Conservation (phyloP, 2,797 vertebrate genomes). For the Aphelocoma californica region DNA sequence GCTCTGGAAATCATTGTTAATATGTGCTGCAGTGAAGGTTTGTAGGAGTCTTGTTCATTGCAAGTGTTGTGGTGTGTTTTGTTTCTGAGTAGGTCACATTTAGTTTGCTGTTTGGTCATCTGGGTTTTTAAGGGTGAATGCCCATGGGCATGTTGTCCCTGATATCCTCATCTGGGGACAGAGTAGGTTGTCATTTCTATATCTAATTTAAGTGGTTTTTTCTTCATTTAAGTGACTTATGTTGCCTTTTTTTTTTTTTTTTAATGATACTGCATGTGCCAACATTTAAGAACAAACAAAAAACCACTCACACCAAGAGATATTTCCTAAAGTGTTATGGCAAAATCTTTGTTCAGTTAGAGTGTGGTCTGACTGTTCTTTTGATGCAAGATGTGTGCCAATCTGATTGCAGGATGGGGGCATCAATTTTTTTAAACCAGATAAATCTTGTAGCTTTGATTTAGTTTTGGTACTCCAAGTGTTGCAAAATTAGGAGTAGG, state of each 20-base stretch:
- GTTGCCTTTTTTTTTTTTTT: not conserved
- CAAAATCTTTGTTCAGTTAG: not conserved
- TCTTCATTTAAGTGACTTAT: not conserved
- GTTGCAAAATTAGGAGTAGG: not conserved
- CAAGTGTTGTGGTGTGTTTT: not conserved
- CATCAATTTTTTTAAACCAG: not conserved
- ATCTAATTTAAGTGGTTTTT: not conserved
- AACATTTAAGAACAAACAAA: not conserved
- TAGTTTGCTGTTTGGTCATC: not conserved
- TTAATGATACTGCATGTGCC: not conserved
- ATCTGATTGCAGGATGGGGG: not conserved
- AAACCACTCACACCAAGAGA: rapidly evolving
- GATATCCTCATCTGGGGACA: not conserved
- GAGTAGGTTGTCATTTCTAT: not conserved
- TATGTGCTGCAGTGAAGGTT: slow-evolving; percentile 97
- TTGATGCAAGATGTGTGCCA: not conserved
- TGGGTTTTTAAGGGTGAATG: not conserved
- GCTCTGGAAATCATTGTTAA: slow-evolving; percentile 97
- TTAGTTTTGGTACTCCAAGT: not conserved
- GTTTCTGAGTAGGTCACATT: not conserved
- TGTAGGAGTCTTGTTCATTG: slow-evolving; percentile 39
- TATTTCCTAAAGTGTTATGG: not conserved
- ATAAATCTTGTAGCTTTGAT: not conserved
- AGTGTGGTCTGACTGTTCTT: not conserved
- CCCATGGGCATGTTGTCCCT: not conserved